Percentiles rank a stretch among this genome's conserved stretches.
Evolutionary conservation across 1,140 invertebrate genomes (phyloP).

Genomic region (Trachymyrmex septentrionalis): DNA sequence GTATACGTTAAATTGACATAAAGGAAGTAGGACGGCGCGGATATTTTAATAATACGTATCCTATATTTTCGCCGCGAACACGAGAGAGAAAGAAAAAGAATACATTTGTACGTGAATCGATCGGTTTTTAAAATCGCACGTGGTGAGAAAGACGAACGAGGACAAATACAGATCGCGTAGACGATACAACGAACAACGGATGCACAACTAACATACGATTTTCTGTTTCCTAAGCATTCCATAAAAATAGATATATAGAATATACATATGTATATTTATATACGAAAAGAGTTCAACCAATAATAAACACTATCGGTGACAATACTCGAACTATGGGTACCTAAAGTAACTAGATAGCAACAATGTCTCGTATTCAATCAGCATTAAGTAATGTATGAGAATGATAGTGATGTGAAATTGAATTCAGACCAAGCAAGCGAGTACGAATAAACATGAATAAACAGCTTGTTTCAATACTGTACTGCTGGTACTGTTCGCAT

Average conservation of each 20-base stretch:
- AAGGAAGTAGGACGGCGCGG: slow-evolving; percentile 23
- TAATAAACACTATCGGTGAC: slow-evolving; percentile 76
- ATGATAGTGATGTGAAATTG: slow-evolving; percentile 18
- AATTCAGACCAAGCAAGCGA: neutral
- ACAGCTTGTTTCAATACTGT: neutral
- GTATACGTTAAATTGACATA: slow-evolving; percentile 9
- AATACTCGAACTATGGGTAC: slow-evolving; percentile 81
- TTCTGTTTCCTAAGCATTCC: slow-evolving; percentile 82
- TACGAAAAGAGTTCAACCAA: slow-evolving; percentile 75
- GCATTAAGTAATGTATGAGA: slow-evolving; percentile 66
- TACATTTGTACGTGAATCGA: neutral
- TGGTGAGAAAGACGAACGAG: slow-evolving; percentile 48
- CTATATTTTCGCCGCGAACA: slow-evolving; percentile 14
- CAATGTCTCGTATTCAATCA: slow-evolving; percentile 79
- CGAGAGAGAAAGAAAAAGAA: neutral
- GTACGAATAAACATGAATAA: neutral
- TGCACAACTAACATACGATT: slow-evolving; percentile 82
- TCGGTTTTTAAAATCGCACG: slow-evolving; percentile 22
- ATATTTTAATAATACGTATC: slow-evolving; percentile 33
- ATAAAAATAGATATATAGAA: slow-evolving; percentile 72
- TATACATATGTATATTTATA: slow-evolving; percentile 67
- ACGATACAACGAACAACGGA: slow-evolving; percentile 79
- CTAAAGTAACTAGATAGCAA: slow-evolving; percentile 79
- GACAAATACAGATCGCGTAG: slow-evolving; percentile 69
- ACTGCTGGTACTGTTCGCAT: neutral